A percentile compares a stretch with the other conserved stretches of the same genome.
Conservation (phyloP, 2,113 vertebrate species). For the Aleadryas rufinucha region DNA sequence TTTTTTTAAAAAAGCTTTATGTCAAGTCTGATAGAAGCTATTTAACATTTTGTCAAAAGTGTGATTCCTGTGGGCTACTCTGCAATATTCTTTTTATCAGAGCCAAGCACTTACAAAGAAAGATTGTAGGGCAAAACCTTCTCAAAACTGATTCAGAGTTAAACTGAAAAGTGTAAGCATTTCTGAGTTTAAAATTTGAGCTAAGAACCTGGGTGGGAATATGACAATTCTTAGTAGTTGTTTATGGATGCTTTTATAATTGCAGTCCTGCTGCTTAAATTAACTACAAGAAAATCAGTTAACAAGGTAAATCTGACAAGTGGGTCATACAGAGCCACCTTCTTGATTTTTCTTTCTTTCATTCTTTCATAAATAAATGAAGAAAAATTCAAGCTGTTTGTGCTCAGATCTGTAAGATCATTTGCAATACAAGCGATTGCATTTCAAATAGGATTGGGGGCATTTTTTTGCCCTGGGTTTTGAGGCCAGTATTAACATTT, state of each 20-base stretch:
- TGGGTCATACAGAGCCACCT: background rate
- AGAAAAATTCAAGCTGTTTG: slow-evolving; percentile 10
- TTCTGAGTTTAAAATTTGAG: background rate
- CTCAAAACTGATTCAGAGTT: background rate
- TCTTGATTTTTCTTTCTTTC: background rate
- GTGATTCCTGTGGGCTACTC: background rate
- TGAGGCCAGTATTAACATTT: slow-evolving; percentile 42
- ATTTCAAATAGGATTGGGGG: background rate
- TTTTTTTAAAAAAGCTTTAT: background rate
- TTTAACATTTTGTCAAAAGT: background rate
- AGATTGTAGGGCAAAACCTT: background rate
- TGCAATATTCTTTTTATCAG: background rate
- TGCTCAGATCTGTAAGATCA: background rate
- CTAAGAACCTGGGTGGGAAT: background rate
- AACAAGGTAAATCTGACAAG: background rate
- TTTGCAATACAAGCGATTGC: background rate
- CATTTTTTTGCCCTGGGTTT: slow-evolving; percentile 7
- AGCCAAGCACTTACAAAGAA: background rate
- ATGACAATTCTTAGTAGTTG: background rate
- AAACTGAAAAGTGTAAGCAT: background rate
- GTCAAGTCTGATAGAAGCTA: background rate
- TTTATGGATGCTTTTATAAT: background rate
- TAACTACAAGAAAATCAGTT: background rate
- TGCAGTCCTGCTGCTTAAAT: slow-evolving; percentile 18
- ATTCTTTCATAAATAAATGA: slow-evolving; percentile 34